phyloP scores from a whole-genome alignment of 2,113 vertebrate species.

The Tragelaphus scriptus region DNA sequence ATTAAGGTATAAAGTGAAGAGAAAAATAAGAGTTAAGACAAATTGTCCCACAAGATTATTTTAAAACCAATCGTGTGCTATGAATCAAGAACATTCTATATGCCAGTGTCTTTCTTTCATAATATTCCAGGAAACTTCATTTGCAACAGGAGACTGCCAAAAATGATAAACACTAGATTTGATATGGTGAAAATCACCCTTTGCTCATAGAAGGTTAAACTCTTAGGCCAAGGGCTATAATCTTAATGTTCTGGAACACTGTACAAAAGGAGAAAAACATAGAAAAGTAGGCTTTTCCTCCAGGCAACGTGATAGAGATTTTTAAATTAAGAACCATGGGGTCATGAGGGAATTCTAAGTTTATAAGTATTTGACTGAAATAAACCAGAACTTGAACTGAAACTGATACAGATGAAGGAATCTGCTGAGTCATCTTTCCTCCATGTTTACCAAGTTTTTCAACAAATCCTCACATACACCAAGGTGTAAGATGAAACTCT shows the following conservation, averaged over 20 bases:
- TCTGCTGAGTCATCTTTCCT: not conserved
- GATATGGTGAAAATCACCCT: constrained; percentile 36
- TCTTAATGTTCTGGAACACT: constrained; percentile 17
- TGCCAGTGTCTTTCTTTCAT: not conserved
- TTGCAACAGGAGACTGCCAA: constrained; percentile 4
- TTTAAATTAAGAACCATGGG: not conserved
- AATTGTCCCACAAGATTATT: not conserved
- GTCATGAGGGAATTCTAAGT: not conserved
- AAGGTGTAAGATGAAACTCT: not conserved
- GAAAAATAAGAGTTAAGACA: constrained; percentile 32
- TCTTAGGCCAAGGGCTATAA: not conserved
- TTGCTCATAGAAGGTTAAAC: constrained; percentile 34
- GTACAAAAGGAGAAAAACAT: not conserved
- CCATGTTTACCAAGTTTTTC: not conserved
- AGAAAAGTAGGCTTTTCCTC: constrained; percentile 1
- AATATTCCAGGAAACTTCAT: not conserved
- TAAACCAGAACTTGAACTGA: not conserved
- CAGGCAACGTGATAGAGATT: not conserved
- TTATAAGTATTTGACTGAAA: not conserved
- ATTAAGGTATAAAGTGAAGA: constrained; percentile 8
- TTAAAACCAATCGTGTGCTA: not conserved
- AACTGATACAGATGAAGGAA: not conserved
- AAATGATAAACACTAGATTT: constrained; percentile 48
- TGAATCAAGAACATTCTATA: not conserved
- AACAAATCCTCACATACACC: not conserved